Evolutionary conservation across 2,888 invertebrate genomes (phyloP), one percentile per base, ranked within the genome.

Genomic region (Hypselothyrea guttata): DNA sequence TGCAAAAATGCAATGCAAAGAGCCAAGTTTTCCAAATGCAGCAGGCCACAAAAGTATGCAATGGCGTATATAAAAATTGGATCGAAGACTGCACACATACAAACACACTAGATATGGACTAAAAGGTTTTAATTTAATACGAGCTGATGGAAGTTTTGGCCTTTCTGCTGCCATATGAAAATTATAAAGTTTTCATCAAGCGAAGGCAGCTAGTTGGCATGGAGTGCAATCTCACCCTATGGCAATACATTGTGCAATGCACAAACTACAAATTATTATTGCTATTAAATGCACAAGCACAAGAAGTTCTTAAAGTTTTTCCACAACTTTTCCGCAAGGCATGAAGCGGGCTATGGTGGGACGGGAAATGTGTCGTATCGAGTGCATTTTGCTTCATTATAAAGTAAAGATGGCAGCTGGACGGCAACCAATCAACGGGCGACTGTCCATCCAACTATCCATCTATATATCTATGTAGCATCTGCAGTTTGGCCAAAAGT

Each of bases 251-350:
- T 81, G 60, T 73, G 64, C 66, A 73, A 81, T 77, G 54, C 62
- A 82, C 51, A 77, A 84, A 71, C 84, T 84, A 49, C 60, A 84
- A 78, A 78, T 78, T 82, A 84, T 84, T 82, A 84, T 78, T 78
- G 85, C 85, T 82, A 78, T 78, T 78, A 81, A 85, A 79, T 79
- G 86, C 67, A 83, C 66, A 81, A 67, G 81, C 75, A 78, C 75
- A 78, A 83, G 51, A 79, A 79, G 68, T 71, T 74, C 61, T 75
- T 75, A 65, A 75, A 75, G 78, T 75, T 77, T 65, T 51, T 67
- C 46, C 33, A 54, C 75, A 82, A 78, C 61, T 78, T 83, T 83
- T 62, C 31, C 57, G 48, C 64, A 68, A 58, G 15, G 42, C 42
- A 48, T 31, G 7, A 38, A 48, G 52, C 13, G 9, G 11, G 0